These are phyloP conservation scores for Plecturocebus donacophilus DNA, from an alignment of 2,113 vertebrate species.

Conservation along the genomic window DNA sequence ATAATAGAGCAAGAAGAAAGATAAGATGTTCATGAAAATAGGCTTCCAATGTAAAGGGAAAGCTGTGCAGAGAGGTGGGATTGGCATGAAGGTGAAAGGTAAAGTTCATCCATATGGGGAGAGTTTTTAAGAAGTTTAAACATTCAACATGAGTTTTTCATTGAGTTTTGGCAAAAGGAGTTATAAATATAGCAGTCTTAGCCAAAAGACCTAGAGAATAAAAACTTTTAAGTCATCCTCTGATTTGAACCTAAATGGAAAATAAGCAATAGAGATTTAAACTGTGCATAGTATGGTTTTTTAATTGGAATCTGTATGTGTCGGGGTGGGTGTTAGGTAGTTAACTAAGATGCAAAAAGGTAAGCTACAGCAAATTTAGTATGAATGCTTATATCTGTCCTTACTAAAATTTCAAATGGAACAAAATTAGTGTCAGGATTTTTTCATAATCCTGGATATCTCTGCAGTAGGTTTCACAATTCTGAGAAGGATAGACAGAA, in stretches of 20 bases:
- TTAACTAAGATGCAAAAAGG: neutral
- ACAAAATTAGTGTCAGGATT: neutral
- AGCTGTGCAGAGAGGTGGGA: neutral
- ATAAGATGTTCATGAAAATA: neutral
- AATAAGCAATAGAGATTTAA: neutral
- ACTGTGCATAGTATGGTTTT: neutral
- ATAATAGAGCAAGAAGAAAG: neutral
- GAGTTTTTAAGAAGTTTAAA: neutral
- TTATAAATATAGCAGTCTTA: neutral
- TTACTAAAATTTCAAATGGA: neutral
- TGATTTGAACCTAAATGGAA: neutral
- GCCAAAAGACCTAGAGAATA: neutral
- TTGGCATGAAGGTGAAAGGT: neutral
- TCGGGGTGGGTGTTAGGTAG: fast-evolving
- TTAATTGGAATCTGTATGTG: neutral
- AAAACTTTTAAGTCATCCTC: neutral
- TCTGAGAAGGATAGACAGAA: neutral
- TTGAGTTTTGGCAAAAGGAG: neutral
- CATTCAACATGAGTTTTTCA: neutral
- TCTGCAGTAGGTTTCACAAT: neutral
- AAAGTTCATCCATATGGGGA: neutral
- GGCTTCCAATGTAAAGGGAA: neutral
- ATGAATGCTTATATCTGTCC: neutral
- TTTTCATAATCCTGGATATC: neutral
- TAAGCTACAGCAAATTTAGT: neutral